Evolutionary conservation across 2,888 invertebrate species (phyloP), one percentile per base, ranked within the genome.

Genomic region (Orthonychiurus folsomi): DNA sequence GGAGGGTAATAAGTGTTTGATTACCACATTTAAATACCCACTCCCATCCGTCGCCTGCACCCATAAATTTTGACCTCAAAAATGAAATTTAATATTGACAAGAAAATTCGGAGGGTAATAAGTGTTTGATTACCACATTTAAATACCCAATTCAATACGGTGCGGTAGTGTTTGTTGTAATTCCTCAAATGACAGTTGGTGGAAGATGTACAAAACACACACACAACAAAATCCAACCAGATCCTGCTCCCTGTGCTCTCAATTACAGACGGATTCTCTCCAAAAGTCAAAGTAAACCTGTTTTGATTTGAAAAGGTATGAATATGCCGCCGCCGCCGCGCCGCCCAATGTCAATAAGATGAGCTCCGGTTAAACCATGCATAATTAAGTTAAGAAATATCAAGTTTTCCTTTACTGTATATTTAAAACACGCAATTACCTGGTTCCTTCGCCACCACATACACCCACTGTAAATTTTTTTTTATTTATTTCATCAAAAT

Each of bases 371-470:
- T 5, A 37, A 15, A 37, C 15, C 15, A 37, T 15, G 37, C 37
- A 37, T 37, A 37, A 37, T 37, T 37, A 37, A 37, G 37, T 37
- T 37, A 37, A 37, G 37, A 37, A 37, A 37, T n/a, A 37, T 37
- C 37, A 9, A 5, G 5, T 37, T 5, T 37, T 37, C 15, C 37
- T 37, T 37, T 37, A 9, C 37, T 37, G 9, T 15, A 9, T 37
- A 37, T 37, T 37, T 37, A 37, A 37, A 37, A 37, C n/a, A n/a
- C n/a, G n/a, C n/a, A n/a, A n/a, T n/a, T n/a, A n/a, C n/a, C n/a
- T n/a, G n/a, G n/a, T n/a, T n/a, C n/a, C n/a, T n/a, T n/a, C n/a
- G n/a, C n/a, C n/a, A n/a, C n/a, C n/a, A n/a, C n/a, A n/a, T n/a
- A n/a, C n/a, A n/a, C n/a, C n/a, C n/a, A n/a, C n/a, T n/a, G n/a